Percentiles rank a stretch among this genome's conserved stretches.
These are phyloP conservation scores for Volucella inflata DNA, from an alignment of 2,888 invertebrate species.

Conservation along the genomic window DNA sequence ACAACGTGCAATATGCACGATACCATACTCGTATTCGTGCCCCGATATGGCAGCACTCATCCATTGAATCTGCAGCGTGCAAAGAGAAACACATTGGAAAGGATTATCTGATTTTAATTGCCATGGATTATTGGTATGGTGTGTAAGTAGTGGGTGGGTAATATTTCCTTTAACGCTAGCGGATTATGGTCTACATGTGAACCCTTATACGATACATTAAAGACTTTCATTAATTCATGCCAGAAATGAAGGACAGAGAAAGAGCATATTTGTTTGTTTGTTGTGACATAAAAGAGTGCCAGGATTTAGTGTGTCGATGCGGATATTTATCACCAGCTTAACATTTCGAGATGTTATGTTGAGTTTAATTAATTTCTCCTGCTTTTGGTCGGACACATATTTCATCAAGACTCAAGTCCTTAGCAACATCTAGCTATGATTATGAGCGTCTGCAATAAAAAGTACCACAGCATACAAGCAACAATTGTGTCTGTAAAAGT, in stretches of 20 bases:
- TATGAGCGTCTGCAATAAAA: too few relatives aligned
- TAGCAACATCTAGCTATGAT: too few relatives aligned
- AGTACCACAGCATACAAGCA: too few relatives aligned
- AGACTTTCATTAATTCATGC: too few relatives aligned
- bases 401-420: not conserved
- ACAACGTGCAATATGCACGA: conserved; percentile 11
- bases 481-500: too few relatives aligned
- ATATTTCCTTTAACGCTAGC: not conserved
- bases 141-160: conserved; percentile 10
- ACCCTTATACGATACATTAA: too few relatives aligned
- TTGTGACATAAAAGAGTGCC: not conserved
- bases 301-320: too few relatives aligned
- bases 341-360: too few relatives aligned
- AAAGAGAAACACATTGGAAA: conserved; percentile 65
- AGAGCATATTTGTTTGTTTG: conserved; percentile 9
- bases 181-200: not conserved
- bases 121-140: conserved; percentile 58
- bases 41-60: not conserved
- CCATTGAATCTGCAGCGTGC: conserved; percentile 21
- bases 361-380: too few relatives aligned
- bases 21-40: conserved; percentile 11
- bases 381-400: too few relatives aligned
- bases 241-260: not conserved
- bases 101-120: conserved; percentile 73
- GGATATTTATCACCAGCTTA: too few relatives aligned